A percentile compares a stretch with the other conserved stretches of the same genome.
phyloP scores from a whole-genome alignment of 2,113 vertebrate species.

The Peromyscus polionotus region DNA sequence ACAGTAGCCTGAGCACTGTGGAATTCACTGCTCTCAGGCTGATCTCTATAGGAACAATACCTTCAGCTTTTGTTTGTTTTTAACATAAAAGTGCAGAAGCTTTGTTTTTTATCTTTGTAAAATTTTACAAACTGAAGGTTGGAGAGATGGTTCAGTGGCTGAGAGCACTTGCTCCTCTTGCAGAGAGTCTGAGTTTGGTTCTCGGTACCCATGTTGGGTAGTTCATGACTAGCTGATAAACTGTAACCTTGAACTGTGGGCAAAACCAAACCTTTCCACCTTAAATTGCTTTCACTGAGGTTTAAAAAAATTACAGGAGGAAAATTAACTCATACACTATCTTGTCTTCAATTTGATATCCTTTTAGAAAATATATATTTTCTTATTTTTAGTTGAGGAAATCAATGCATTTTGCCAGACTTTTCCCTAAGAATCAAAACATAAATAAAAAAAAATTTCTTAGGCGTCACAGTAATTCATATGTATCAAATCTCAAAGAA shows the following conservation, averaged over 20 bases:
- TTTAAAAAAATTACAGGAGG: neutral
- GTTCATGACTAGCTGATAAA: no score
- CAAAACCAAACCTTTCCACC: neutral
- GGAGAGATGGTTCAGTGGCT: neutral
- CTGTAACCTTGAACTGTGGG: neutral
- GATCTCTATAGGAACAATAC: neutral
- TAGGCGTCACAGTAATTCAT: conserved; percentile 33
- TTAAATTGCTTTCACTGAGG: neutral
- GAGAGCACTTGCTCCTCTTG: neutral
- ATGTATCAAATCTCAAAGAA: conserved; percentile 31
- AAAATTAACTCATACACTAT: neutral
- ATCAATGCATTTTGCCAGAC: neutral
- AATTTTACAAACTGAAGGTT: neutral
- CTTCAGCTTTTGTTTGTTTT: conserved; percentile 18
- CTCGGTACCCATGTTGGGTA: neutral
- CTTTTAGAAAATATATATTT: neutral
- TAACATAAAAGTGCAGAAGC: neutral
- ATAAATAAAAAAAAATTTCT: conserved; percentile 11
- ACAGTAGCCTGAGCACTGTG: neutral
- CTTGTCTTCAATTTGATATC: neutral
- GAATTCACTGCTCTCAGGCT: neutral
- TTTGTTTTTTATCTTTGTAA: neutral
- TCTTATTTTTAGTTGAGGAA: conserved; percentile 29
- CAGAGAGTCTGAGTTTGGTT: neutral
- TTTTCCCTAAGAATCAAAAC: neutral